Evolutionary conservation across 2,797 vertebrate genomes (phyloP).

Genomic region (Mergus octosetaceus): DNA sequence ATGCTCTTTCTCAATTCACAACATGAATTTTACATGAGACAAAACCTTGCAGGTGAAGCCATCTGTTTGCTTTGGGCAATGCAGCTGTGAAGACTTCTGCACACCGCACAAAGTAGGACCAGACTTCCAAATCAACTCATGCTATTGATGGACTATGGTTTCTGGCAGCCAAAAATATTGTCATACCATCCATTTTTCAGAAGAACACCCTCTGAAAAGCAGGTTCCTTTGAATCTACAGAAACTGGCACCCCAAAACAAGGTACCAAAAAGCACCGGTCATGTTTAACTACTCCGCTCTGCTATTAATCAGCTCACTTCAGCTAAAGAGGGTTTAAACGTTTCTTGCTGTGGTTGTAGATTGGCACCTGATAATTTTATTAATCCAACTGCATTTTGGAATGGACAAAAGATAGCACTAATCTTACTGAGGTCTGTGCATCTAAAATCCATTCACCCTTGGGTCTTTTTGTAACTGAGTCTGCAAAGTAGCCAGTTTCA

Average conservation of each 20-base stretch:
- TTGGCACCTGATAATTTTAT: neutral
- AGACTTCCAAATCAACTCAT: neutral
- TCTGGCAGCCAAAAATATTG: neutral
- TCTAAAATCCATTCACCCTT: neutral
- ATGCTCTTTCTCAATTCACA: neutral
- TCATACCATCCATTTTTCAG: neutral
- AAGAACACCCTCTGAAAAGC: neutral
- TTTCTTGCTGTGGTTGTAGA: neutral
- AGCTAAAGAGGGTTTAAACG: neutral
- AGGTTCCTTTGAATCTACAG: neutral
- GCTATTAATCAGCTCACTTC: neutral
- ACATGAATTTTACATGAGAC: slow-evolving; percentile 5
- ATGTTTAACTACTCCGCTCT: neutral
- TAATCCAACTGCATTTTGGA: neutral
- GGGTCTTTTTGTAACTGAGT: neutral
- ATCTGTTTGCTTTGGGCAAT: neutral
- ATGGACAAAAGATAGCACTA: neutral
- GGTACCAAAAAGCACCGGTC: neutral
- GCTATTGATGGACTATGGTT: neutral
- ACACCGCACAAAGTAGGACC: neutral
- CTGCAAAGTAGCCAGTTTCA: neutral
- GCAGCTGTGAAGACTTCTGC: slow-evolving; percentile 22
- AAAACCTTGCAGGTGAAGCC: neutral
- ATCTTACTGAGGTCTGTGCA: neutral
- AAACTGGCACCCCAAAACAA: neutral